Evolutionary conservation across 1,140 invertebrate species (phyloP).

Genomic region (Leptinotarsa lineolata): DNA sequence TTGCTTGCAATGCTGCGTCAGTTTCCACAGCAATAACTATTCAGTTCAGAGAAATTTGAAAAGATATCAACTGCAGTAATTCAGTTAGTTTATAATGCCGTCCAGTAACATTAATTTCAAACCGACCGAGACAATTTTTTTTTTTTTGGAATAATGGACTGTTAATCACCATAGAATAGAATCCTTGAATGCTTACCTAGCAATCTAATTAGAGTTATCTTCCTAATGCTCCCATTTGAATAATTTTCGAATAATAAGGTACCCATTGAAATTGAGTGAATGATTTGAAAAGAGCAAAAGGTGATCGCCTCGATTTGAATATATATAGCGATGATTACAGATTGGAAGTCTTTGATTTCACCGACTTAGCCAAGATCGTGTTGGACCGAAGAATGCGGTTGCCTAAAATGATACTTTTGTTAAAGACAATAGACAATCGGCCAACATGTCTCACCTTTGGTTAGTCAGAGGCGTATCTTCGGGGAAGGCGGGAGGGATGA

Average conservation of each 20-base stretch:
- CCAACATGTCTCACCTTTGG: neutral
- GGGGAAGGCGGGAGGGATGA: neutral
- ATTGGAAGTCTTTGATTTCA: constrained; percentile 12
- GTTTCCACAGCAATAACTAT: too few relatives aligned
- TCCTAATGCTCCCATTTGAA: constrained; percentile 19
- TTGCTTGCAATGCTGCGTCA: too few relatives aligned
- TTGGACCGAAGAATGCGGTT: neutral
- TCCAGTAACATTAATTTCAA: too few relatives aligned
- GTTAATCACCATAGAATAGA: too few relatives aligned
- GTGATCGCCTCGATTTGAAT: constrained; percentile 16
- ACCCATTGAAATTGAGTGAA: constrained; percentile 19
- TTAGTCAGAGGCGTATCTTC: neutral
- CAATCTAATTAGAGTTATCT: constrained; percentile 17
- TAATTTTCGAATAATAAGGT: constrained; percentile 23
- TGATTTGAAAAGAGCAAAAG: constrained; percentile 9
- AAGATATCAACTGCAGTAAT: too few relatives aligned
- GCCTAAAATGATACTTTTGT: constrained; percentile 16
- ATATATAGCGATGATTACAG: constrained; percentile 3
- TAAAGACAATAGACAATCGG: constrained; percentile 4
- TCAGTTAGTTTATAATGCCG: too few relatives aligned
- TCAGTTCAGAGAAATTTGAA: too few relatives aligned
- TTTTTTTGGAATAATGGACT: too few relatives aligned
- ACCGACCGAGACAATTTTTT: too few relatives aligned
- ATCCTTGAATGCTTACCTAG: neutral
- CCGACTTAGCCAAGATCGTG: neutral